Conservation (phyloP, 2,888 invertebrate genomes). For the Amblyjoppa proteus region DNA sequence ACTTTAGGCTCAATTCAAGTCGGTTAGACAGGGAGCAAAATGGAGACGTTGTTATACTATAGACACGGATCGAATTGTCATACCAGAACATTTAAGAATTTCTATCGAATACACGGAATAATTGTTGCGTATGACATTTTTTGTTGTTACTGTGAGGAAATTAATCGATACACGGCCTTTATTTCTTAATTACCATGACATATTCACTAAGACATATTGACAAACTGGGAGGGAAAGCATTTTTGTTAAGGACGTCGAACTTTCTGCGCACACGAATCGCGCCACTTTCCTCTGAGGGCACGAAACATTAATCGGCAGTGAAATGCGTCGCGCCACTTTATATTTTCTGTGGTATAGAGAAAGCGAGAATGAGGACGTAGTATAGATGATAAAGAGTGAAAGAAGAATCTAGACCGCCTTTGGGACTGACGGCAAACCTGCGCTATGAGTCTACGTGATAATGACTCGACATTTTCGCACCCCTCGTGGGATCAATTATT, state of each 20-base stretch:
- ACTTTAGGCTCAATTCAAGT: too few relatives aligned
- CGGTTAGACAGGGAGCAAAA: too few relatives aligned
- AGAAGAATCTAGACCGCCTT: constrained; percentile 21
- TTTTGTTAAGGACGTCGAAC: constrained; percentile 57
- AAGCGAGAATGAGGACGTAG: constrained; percentile 11
- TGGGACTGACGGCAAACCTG: constrained; percentile 18
- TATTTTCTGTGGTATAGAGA: constrained; percentile 33
- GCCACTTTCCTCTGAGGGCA: constrained; percentile 12
- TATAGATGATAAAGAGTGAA: constrained; percentile 4
- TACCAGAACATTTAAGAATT: background rate
- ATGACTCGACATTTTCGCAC: constrained; percentile 77
- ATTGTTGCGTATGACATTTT: background rate
- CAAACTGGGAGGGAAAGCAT: constrained; percentile 40
- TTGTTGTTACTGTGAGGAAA: background rate
- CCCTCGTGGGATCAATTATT: constrained; percentile 81
- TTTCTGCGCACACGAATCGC: background rate
- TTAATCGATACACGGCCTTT: background rate
- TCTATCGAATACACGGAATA: background rate
- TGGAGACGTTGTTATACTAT: too few relatives aligned
- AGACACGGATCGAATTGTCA: background rate
- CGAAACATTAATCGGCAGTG: constrained; percentile 58
- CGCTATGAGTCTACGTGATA: constrained; percentile 76
- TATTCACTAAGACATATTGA: background rate
- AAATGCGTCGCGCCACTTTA: constrained; percentile 22
- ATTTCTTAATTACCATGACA: background rate